Evolutionary conservation across 2,113 vertebrate genomes (phyloP), one percentile per base, ranked within the genome.

Genomic region (Pungitius pungitius): DNA sequence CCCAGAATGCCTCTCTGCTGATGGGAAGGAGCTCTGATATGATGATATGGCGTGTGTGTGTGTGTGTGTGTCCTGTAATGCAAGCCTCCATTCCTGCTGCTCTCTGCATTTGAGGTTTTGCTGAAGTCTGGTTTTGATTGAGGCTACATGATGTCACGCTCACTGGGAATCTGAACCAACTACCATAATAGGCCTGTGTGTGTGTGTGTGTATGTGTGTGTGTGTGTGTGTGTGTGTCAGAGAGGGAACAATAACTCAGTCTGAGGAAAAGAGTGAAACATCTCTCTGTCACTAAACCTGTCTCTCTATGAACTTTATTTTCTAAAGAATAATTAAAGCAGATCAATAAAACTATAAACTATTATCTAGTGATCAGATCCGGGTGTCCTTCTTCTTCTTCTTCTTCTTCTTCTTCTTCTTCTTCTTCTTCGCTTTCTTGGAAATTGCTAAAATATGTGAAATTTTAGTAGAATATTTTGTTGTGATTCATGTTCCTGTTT

Each of bases 61-160:
- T 70, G 75, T 49, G 58, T 35, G 56, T 68, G 64, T 52, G 73
- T 40, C 27, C 37, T 78, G 75, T 69, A 81, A 69, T 30, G 58
- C 39, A 63, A 77, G 56, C 70, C 73, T 54, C 60, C 63, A 42
- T 75, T 82, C 70, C 81, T 64, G 69, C 58, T 65, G 75, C 56
- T 84, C 81, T 69, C 80, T 51, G 68, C 57, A 69, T 75, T 75
- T 77, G 80, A 79, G 81, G 73, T 84, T 84, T 75, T n/a, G 30
- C 79, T 78, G 56, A 59, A 82, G 75, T 90, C 89, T 89, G 89
- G 80, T 85, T 90, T 81, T 87, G 72, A 89, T 90, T 85, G 79
- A 85, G 75, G 69, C 77, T 78, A 33, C 83, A 86, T 90, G 89
- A 90, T 89, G 89, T 90, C 89, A 90, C 83, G 58, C 72, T 85